Base-by-base conservation (phyloP, 1,140 invertebrate species). In the Calycopis cecrops region DNA sequence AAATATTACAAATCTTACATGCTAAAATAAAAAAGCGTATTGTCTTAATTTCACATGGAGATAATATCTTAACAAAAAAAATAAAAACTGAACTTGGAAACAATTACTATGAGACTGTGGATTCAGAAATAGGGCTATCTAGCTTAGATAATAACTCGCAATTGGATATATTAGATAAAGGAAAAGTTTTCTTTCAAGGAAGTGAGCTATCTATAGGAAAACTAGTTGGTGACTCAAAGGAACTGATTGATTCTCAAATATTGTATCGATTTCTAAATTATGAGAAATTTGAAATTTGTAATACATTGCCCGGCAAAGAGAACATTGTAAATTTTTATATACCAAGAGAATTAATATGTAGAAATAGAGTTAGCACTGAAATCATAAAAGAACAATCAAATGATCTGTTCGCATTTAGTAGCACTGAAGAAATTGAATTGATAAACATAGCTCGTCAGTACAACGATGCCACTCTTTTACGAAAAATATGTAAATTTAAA, bases 31-130 rank as follows among this genome's bases (percentile, higher is more conserved):
- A 18, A n/a, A 52, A 52, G 21, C 35, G 37, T 18, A 18, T 52
- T 6, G 9, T 52, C 9, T 21, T 52, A 12, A 38, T 52, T 18
- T 38, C 35, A 18, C 6, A 4, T 11, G 18, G 11, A 17, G 12
- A 18, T 21, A 52, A 52, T 18, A 6, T 18, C 21, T 52, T 52
- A 9, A 28, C 21, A 40, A 18, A 38, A 38, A 18, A 38, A n/a
- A 9, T 52, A 12, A 52, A 38, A 21, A 40, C n/a, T 18, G n/a
- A 52, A 9, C 18, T 21, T 12, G 10, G 17, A 6, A 3, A 17
- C 17, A 21, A 17, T 40, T 8, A n/a, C n/a, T 52, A n/a, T 9
- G 11, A 52, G 37, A 37, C 18, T 28, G 16, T 40, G 8, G 38
- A 40, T 40, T 40, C n/a, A 12, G 38, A 40, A 16, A 1, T 40